Conservation (phyloP, 2,797 vertebrate species). For the Betta splendens region DNA sequence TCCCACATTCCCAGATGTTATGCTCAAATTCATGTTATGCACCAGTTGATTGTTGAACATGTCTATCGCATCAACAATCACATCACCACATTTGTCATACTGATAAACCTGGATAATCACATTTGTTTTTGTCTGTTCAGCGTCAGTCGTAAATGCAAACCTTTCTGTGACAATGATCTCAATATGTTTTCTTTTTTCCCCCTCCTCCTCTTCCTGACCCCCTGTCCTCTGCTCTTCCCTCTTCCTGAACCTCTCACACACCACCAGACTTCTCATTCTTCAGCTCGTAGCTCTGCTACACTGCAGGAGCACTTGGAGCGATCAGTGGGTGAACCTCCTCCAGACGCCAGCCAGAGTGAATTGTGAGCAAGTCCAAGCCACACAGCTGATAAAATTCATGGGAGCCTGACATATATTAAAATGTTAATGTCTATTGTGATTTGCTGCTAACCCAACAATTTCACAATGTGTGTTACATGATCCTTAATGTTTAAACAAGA, state of each 20-base stretch:
- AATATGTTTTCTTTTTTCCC: conserved; percentile 70
- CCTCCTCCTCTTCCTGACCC: conserved; percentile 51
- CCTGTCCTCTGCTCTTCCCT: conserved; percentile 39
- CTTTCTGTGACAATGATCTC: conserved; percentile 56
- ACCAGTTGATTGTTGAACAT: conserved; percentile 27
- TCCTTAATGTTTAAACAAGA: conserved; percentile 8
- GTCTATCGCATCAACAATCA: conserved; percentile 3
- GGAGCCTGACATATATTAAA: conserved; percentile 52
- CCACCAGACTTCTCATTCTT: conserved; percentile 69
- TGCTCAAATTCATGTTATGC: conserved; percentile 8
- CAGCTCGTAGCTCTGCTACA: conserved; percentile 76
- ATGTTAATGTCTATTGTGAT: conserved; percentile 32
- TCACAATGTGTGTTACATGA: conserved; percentile 36
- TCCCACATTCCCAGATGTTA: conserved; percentile 15
- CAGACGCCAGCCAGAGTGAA: conserved; percentile 70
- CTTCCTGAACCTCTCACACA: conserved; percentile 46
- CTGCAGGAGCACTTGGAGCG: conserved; percentile 76
- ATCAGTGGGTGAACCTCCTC: conserved; percentile 65
- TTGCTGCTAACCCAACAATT: conserved; percentile 49
- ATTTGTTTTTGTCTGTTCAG: conserved; percentile 20
- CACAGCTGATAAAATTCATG: conserved; percentile 54
- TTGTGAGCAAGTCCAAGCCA: conserved; percentile 68
- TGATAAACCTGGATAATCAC: conserved; percentile 2
- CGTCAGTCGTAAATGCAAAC: conserved; percentile 27
- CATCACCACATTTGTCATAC: not conserved